phyloP scores from a whole-genome alignment of 92 coral and sea anemone genomes.

The Umimayanthus kanabou region DNA sequence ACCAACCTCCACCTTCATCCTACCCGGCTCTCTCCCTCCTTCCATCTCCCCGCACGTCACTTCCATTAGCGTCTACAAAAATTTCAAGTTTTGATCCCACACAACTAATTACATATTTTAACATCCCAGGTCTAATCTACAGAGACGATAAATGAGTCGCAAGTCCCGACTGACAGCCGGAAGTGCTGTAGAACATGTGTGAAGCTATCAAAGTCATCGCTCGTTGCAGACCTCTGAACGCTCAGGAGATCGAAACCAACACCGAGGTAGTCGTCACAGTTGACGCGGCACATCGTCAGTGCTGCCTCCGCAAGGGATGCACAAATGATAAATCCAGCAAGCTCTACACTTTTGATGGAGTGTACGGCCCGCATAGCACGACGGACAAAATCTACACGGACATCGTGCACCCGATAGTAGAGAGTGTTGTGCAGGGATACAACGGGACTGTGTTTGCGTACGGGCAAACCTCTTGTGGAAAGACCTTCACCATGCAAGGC shows the following conservation, averaged over 20 bases:
- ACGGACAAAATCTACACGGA: slow-evolving; percentile 80
- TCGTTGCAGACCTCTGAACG: slow-evolving; percentile 84
- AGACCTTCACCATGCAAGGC: slow-evolving; percentile 91
- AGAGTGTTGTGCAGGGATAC: slow-evolving; percentile 83
- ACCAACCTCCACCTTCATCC: neutral
- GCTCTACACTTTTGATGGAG: slow-evolving; percentile 81
- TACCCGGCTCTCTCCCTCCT: neutral
- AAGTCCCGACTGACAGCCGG: slow-evolving; percentile 27
- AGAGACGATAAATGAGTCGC: slow-evolving; percentile 27
- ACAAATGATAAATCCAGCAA: slow-evolving; percentile 53
- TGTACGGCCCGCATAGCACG: slow-evolving; percentile 65
- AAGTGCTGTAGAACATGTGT: slow-evolving; percentile 44
- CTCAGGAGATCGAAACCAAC: slow-evolving; percentile 66
- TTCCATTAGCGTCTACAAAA: neutral
- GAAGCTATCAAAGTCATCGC: slow-evolving; percentile 77
- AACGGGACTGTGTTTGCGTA: slow-evolving; percentile 91
- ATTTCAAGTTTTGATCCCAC: neutral
- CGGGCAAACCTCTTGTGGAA: slow-evolving; percentile 91
- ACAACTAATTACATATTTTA: neutral
- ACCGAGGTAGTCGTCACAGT: slow-evolving; percentile 67
- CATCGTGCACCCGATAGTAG: slow-evolving; percentile 84
- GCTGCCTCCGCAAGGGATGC: slow-evolving; percentile 55
- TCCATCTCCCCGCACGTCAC: neutral
- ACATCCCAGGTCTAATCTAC: neutral
- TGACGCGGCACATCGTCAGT: slow-evolving; percentile 67